These are phyloP conservation scores for Ctenodactylus gundi DNA, from an alignment of 2,113 vertebrate genomes.

Conservation along the genomic window DNA sequence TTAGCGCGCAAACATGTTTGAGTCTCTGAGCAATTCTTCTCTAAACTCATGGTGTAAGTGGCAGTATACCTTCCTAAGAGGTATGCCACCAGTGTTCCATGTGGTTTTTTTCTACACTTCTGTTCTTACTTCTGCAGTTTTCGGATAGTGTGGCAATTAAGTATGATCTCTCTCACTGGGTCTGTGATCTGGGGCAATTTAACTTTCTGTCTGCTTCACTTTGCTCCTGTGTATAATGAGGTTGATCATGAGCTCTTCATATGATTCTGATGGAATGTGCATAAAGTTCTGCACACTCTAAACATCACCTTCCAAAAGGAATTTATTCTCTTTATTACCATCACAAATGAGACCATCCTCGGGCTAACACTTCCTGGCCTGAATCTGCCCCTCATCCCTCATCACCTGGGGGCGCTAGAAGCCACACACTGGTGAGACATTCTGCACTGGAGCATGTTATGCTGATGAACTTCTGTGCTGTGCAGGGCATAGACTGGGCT, in stretches of 20 bases:
- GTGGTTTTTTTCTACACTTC: neutral
- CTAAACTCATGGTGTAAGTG: neutral
- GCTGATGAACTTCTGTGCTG: neutral
- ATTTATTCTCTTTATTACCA: neutral
- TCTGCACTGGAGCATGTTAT: neutral
- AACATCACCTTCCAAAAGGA: neutral
- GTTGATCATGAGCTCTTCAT: fast-evolving
- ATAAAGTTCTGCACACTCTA: no score
- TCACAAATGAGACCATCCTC: neutral
- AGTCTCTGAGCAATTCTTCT: neutral
- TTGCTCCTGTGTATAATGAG: neutral
- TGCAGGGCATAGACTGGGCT: neutral
- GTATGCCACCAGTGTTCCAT: fast-evolving
- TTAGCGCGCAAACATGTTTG: no score
- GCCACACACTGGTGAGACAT: neutral
- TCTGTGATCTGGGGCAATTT: neutral
- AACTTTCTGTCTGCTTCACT: neutral
- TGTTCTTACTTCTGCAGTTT: neutral
- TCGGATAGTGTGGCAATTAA: neutral
- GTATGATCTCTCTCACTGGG: neutral
- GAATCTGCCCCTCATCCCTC: no score
- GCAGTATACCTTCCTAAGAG: neutral
- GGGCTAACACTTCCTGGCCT: neutral
- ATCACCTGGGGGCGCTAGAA: neutral
- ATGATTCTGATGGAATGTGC: neutral